These are phyloP conservation scores for Leucania comma DNA, from an alignment of 2,888 invertebrate species.

Conservation along the genomic window DNA sequence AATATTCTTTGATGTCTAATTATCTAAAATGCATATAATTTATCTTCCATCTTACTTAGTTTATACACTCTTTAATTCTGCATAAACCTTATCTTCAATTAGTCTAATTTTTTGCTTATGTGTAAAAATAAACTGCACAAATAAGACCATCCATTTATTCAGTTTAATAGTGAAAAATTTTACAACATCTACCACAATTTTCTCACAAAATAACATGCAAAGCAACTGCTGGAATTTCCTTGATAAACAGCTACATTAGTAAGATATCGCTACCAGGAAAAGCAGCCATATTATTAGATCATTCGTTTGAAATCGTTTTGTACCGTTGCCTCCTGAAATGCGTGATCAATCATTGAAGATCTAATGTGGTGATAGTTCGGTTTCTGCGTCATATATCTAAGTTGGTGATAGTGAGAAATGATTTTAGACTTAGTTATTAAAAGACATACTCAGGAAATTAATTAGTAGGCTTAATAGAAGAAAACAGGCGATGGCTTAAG, in stretches of 20 bases:
- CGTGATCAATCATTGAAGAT: slow-evolving; percentile 65
- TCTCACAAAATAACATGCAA: slow-evolving; percentile 39
- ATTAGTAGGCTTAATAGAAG: slow-evolving; percentile 41
- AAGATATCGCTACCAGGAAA: slow-evolving; percentile 55
- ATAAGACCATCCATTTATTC: background rate
- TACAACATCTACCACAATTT: slow-evolving; percentile 9
- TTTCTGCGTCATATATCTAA: slow-evolving; percentile 63
- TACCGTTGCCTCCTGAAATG: slow-evolving; percentile 57
- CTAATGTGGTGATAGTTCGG: slow-evolving; percentile 52
- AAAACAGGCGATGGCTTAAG: slow-evolving; percentile 9
- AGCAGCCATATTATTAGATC: slow-evolving; percentile 58
- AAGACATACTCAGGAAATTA: slow-evolving; percentile 38
- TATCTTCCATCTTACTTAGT: too few relatives aligned
- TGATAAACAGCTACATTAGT: slow-evolving; percentile 56
- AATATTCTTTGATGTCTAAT: too few relatives aligned
- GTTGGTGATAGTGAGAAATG: slow-evolving; percentile 56
- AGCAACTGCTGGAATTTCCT: slow-evolving; percentile 36
- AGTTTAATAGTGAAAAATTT: background rate
- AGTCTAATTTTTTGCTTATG: too few relatives aligned
- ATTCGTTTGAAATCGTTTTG: slow-evolving; percentile 58
- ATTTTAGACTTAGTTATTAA: slow-evolving; percentile 54
- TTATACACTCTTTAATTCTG: too few relatives aligned
- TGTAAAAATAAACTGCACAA: background rate
- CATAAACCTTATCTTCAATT: too few relatives aligned
- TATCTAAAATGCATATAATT: too few relatives aligned